Evolutionary conservation across 2,888 invertebrate genomes (phyloP).

Genomic region (Ectobius pallidus): DNA sequence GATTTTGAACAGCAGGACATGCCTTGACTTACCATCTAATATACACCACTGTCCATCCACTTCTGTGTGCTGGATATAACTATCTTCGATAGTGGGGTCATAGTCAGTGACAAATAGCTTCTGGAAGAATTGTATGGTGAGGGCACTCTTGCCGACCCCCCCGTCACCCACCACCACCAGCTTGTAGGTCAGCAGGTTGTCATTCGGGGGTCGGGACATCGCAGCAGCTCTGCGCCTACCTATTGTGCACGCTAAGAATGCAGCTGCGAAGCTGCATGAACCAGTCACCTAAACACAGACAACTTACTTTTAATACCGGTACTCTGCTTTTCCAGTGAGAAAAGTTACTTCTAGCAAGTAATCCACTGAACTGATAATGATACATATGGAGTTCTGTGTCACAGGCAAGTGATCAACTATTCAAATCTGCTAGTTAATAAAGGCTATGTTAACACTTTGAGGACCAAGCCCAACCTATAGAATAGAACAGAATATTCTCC

Average conservation of each 20-base stretch:
- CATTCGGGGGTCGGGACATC: conserved; percentile 74
- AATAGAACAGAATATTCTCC: too few species aligned
- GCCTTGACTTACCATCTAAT: conserved; percentile 79
- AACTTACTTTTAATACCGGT: too few species aligned
- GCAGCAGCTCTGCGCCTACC: conserved; percentile 46
- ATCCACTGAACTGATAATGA: too few species aligned
- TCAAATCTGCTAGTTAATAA: too few species aligned
- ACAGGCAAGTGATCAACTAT: too few species aligned
- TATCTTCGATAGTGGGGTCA: conserved; percentile 95
- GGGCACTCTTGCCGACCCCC: conserved; percentile 93
- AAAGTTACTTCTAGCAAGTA: too few species aligned
- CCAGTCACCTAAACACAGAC: background rate
- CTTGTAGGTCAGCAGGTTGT: conserved; percentile 70
- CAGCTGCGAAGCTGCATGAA: conserved; percentile 30
- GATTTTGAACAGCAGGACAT: too few species aligned
- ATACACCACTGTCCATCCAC: conserved; percentile 93
- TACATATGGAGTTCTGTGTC: too few species aligned
- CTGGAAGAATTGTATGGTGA: conserved; percentile 96
- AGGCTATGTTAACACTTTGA: too few species aligned
- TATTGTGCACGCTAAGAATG: conserved; percentile 33
- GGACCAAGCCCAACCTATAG: too few species aligned
- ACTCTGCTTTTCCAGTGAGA: background rate
- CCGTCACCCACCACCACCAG: conserved; percentile 94
- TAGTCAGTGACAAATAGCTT: conserved; percentile 94
- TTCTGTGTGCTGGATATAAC: conserved; percentile 92